Conservation (phyloP, 2,888 invertebrate species). For the Zaprionus obscuricornis region DNA sequence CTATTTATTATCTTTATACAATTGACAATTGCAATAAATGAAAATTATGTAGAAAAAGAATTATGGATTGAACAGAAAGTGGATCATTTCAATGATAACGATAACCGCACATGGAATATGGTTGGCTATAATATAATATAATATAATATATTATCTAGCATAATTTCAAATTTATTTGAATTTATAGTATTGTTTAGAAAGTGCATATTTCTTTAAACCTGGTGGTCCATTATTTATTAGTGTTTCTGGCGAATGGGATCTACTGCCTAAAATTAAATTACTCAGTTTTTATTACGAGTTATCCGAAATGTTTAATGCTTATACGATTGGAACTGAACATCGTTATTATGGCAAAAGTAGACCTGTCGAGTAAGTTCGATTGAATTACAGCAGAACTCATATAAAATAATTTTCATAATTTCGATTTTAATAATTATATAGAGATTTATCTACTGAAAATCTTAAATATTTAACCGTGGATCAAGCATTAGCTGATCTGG, state of each 20-base stretch:
- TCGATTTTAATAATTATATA: not conserved
- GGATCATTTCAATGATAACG: conserved; percentile 43
- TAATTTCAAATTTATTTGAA: not conserved
- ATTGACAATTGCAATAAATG: not conserved
- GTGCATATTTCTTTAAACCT: conserved; percentile 20
- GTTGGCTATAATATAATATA: not conserved
- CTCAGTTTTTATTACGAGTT: conserved; percentile 21
- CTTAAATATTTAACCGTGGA: conserved; percentile 25
- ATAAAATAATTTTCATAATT: not conserved
- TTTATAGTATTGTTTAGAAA: conserved; percentile 21
- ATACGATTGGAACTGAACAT: conserved; percentile 89
- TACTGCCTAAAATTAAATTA: conserved; percentile 3
- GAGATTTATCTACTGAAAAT: conserved; percentile 22
- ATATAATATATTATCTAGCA: not conserved
- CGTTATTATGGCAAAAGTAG: conserved; percentile 90
- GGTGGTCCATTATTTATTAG: conserved; percentile 37
- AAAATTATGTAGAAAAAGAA: conserved; percentile 11
- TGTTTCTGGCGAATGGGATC: conserved; percentile 37
- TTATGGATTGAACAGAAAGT: conserved; percentile 44
- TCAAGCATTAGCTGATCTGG: conserved; percentile 46
- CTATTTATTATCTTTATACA: not conserved
- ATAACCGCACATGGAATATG: conserved; percentile 50
- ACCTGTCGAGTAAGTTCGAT: conserved; percentile 71
- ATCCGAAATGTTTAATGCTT: conserved; percentile 82
- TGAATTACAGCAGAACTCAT: not conserved